Conservation (phyloP, 92 coral and sea anemone species). For the Epizoanthus scotinus region DNA sequence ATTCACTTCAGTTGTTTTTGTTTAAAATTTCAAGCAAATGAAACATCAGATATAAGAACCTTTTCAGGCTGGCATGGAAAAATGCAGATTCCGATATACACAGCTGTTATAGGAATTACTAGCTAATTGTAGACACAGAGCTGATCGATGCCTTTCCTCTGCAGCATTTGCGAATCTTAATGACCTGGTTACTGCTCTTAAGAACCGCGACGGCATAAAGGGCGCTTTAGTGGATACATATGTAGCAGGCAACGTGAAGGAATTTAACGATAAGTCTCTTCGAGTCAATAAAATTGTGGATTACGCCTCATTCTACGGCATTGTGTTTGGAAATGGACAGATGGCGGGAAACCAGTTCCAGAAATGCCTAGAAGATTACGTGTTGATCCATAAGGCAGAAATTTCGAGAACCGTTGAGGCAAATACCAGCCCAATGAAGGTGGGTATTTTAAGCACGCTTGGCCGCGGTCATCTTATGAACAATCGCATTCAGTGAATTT, state of each 20-base stretch:
- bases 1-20: too few species aligned
- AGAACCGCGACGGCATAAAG: conserved; percentile 57
- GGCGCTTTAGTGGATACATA: conserved; percentile 90
- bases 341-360: conserved; percentile 59
- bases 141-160: neutral
- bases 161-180: conserved; percentile 48
- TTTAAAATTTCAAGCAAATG: too few species aligned
- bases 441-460: conserved; percentile 16
- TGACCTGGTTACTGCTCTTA: conserved; percentile 57
- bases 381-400: conserved; percentile 65
- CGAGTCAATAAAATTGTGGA: conserved; percentile 87
- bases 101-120: too few species aligned
- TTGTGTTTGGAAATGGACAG: conserved; percentile 72
- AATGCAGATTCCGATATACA: too few species aligned
- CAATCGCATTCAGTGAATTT: too few species aligned
- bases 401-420: conserved; percentile 73
- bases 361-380: conserved; percentile 71
- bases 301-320: conserved; percentile 87
- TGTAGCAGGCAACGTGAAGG: conserved; percentile 79
- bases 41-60: too few species aligned
- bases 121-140: too few species aligned
- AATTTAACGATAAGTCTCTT: conserved; percentile 46
- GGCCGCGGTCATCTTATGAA: too few species aligned
- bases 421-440: conserved; percentile 71
- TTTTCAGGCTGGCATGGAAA: too few species aligned